Percentiles rank a stretch among this genome's conserved stretches.
Evolutionary conservation across 2,113 vertebrate genomes (phyloP).

Genomic region (Scomber colias): DNA sequence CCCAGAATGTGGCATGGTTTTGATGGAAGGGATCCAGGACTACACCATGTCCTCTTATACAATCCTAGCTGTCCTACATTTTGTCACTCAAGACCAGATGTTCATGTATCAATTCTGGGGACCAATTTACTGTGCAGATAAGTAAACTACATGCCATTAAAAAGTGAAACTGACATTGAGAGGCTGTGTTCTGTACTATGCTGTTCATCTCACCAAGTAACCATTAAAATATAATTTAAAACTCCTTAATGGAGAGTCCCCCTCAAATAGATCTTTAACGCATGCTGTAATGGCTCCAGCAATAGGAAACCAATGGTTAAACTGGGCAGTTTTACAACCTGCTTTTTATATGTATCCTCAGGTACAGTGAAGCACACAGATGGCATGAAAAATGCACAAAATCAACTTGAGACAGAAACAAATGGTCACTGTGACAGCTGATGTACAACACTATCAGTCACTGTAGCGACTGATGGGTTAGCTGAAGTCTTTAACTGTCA

Average conservation of each 20-base stretch:
- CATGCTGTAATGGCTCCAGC: too few species aligned
- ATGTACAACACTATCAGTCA: neutral
- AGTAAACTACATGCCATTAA: conserved; percentile 4
- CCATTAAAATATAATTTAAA: neutral
- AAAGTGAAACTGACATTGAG: neutral
- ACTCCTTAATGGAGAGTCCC: neutral
- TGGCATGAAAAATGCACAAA: too few species aligned
- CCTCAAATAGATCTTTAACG: neutral
- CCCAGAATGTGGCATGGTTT: conserved; percentile 48
- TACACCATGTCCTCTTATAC: conserved; percentile 17
- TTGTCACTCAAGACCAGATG: conserved; percentile 17
- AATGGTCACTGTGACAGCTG: neutral
- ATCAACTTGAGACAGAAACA: too few species aligned
- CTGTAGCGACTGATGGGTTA: neutral
- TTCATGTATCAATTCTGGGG: conserved; percentile 12
- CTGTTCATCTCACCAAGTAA: neutral
- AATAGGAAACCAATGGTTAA: too few species aligned
- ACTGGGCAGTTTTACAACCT: too few species aligned
- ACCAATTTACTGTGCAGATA: neutral
- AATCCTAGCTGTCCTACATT: conserved; percentile 46
- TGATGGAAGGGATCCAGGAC: conserved; percentile 32
- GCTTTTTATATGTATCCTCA: too few species aligned
- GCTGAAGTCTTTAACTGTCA: neutral
- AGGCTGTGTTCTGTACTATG: neutral
- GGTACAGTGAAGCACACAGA: too few species aligned